Evolutionary conservation across 2,113 vertebrate species (phyloP), one percentile per base, ranked within the genome.

Genomic region (Naja naja): DNA sequence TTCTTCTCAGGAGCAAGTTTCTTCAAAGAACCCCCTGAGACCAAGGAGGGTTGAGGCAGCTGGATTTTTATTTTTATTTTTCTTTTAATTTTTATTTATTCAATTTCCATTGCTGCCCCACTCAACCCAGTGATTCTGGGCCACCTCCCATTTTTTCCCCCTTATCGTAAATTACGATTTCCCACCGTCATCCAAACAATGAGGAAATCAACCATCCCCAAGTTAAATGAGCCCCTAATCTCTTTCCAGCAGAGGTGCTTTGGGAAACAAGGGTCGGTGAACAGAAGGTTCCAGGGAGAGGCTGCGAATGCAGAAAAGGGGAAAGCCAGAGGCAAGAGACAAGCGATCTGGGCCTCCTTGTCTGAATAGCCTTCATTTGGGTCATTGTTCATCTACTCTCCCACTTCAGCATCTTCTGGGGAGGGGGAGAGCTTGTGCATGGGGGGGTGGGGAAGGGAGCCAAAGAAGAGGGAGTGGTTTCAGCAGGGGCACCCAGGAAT

Each of bases 401-500:
- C 96, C 74, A 81, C 74, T 81, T 81, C 74, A 81, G 95, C 96
- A 95, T 97, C 96, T 96, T 95, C 95, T 81, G 94, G 94, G 96
- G 96, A 93, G 94, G 96, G 96, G 96, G 97, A 55, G 18, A 27
- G 96, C 97, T 96, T 97, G 96, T 97, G 96, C 95, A 0, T 58
- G 94, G 95, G 93, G 88, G 96, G 95, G 87, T 90, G 94, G 92
- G 96, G 94, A 94, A n/a, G 94, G 97, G 95, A 94, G 12, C 3
- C 10, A 53, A 52, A 43, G 92, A 93, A 94, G 94, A 97, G 96
- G 96, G 94, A 95, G 95, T 95, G 93, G 92, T 95, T 96, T 96
- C 96, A 96, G 97, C 96, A 97, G 96, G 97, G 97, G 96, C 96
- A 98, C 97, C 97, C 96, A 97, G 98, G 97, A 98, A 98, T 97